Evolutionary conservation across 37 sponge, comb jelly and placozoan species (phyloP).

Genomic region (Aplysina aerophoba): DNA sequence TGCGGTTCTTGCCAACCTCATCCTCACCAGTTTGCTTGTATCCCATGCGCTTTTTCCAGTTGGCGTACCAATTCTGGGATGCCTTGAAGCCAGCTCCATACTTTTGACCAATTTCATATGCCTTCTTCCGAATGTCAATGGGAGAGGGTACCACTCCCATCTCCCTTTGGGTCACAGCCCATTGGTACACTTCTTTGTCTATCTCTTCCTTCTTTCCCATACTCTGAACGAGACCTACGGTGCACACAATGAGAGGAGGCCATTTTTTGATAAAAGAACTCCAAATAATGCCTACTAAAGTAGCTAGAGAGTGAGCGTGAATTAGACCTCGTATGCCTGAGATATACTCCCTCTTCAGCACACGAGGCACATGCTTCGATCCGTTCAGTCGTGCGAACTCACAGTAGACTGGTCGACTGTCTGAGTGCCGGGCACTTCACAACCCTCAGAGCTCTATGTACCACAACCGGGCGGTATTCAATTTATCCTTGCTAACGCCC

Average conservation of each 20-base stretch:
- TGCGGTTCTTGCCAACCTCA: constrained; percentile 67
- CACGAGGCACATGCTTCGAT: too few relatives aligned
- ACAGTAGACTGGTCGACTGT: too few relatives aligned
- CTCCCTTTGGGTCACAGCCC: constrained; percentile 66
- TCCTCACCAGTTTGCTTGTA: constrained; percentile 68
- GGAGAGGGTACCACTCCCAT: constrained; percentile 61
- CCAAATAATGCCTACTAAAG: not conserved
- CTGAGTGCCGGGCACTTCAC: too few relatives aligned
- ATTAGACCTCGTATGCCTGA: not conserved
- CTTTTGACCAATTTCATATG: constrained; percentile 75
- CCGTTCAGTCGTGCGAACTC: too few relatives aligned
- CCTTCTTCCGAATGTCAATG: constrained; percentile 75
- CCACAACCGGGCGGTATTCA: too few relatives aligned
- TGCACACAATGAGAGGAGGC: not conserved
- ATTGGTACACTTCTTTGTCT: constrained; percentile 78
- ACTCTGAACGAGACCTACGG: not conserved
- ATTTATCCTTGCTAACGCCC: too few relatives aligned
- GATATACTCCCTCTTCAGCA: too few relatives aligned
- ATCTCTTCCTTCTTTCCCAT: constrained; percentile 45
- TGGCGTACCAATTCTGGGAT: constrained; percentile 85
- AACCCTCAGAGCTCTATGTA: too few relatives aligned
- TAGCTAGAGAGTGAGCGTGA: not conserved
- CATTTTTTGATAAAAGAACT: not conserved
- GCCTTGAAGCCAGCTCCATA: constrained; percentile 81
- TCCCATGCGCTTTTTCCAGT: constrained; percentile 81